Conservation (phyloP, 2,797 vertebrate species). For the Oceanodroma leucorhoa region DNA sequence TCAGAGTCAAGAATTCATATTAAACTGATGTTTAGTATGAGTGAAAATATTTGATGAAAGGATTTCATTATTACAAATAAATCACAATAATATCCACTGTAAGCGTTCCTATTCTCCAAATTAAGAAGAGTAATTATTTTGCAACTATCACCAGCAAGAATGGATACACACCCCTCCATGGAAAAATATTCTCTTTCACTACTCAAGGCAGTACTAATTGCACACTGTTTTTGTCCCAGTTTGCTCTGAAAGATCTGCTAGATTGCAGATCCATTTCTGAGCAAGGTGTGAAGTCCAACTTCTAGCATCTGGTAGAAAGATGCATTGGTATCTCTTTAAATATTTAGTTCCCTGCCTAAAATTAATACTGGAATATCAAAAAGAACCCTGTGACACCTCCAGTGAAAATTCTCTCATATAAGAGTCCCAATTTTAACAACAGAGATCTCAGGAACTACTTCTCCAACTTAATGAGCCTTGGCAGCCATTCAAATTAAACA, state of each 20-base stretch:
- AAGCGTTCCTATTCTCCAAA: background rate
- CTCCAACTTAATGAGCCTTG: conserved; percentile 77
- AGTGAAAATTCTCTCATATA: conserved; percentile 44
- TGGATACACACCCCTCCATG: background rate
- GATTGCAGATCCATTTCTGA: background rate
- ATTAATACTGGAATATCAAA: conserved; percentile 47
- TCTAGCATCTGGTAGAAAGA: background rate
- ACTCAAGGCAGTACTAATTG: background rate
- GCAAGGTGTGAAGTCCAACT: background rate
- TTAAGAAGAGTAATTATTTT: background rate
- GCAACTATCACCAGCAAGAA: background rate
- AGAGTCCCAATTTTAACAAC: conserved; percentile 70
- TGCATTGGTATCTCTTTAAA: conserved; percentile 8
- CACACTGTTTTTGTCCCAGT: background rate
- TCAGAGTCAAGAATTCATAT: background rate
- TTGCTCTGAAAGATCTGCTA: background rate
- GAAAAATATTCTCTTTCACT: background rate
- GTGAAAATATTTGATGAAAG: background rate
- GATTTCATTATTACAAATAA: background rate
- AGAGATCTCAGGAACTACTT: conserved; percentile 75
- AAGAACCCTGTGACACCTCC: conserved; percentile 46
- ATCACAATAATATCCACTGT: background rate
- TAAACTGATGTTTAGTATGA: background rate
- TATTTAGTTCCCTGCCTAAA: conserved; percentile 47
- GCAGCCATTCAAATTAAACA: conserved; percentile 80